A percentile compares a stretch with the other conserved stretches of the same genome.
Evolutionary conservation across 2,888 invertebrate species (phyloP).

Genomic region (Melinaea menophilus): DNA sequence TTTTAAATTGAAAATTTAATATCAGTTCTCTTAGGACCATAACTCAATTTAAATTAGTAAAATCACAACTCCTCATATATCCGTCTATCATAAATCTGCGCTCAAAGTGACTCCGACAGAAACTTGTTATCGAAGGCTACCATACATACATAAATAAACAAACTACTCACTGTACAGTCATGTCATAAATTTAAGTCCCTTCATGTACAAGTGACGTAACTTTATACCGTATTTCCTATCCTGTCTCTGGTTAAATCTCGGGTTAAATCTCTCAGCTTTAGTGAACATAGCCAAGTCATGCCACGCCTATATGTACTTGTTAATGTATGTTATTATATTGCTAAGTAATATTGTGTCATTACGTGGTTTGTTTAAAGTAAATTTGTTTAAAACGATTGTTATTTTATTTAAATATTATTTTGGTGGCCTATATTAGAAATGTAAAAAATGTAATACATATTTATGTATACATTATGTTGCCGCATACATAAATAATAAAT

Average conservation of each 20-base stretch:
- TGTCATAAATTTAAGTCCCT: constrained; percentile 22
- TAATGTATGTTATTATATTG: background rate
- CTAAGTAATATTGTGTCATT: too few species aligned
- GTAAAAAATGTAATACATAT: background rate
- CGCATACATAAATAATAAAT: constrained; percentile 4
- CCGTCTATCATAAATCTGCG: constrained; percentile 8
- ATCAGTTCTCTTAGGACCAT: background rate
- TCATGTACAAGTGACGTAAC: constrained; percentile 25
- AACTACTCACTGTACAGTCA: constrained; percentile 12
- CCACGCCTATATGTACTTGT: background rate
- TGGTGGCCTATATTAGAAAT: background rate
- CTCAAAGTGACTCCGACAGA: constrained; percentile 13
- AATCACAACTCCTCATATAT: constrained; percentile 1
- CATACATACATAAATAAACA: constrained; percentile 15
- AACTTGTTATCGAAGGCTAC: constrained; percentile 13
- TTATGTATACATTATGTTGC: constrained; percentile 1
- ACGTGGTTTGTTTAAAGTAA: too few species aligned
- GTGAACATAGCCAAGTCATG: constrained; percentile 3
- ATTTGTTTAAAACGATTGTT: too few species aligned
- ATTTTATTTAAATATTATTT: too few species aligned
- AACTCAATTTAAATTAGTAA: background rate
- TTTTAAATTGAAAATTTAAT: too few species aligned
- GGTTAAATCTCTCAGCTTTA: constrained; percentile 12
- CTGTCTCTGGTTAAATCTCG: constrained; percentile 13
- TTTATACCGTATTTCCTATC: constrained; percentile 26